These are phyloP conservation scores for Volucella inflata DNA, from an alignment of 2,888 invertebrate genomes.

Conservation along the genomic window DNA sequence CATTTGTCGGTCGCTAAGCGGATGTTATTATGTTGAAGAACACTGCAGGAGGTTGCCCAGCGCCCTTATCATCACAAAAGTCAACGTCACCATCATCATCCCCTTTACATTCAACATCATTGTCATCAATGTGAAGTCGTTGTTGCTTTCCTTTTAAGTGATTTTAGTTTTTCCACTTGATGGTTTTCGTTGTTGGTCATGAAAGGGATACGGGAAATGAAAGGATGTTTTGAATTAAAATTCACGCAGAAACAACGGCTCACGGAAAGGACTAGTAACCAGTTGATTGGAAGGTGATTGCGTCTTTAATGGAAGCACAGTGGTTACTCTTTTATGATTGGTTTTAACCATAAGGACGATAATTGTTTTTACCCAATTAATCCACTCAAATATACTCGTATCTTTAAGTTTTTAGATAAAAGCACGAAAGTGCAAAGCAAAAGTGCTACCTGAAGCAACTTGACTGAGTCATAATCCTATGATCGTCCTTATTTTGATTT, in stretches of 20 bases:
- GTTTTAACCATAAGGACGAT: no score
- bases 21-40: not conserved
- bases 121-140: slow-evolving; percentile 29
- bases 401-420: no score
- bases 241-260: not conserved
- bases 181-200: not conserved
- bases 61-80: no score
- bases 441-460: no score
- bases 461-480: no score
- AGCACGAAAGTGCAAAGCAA: no score
- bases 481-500: no score
- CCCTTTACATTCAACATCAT: slow-evolving; percentile 9
- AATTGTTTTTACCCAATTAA: no score
- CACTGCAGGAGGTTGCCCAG: not conserved
- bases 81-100: no score
- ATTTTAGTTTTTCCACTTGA: slow-evolving; percentile 34
- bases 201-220: slow-evolving; percentile 4
- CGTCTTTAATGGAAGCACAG: slow-evolving; percentile 33
- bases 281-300: slow-evolving; percentile 1
- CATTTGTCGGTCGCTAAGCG: not conserved
- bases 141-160: slow-evolving; percentile 46
- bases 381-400: no score
- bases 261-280: slow-evolving; percentile 14
- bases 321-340: not conserved
- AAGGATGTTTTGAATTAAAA: slow-evolving; percentile 20